Base-by-base conservation (phyloP, 1,140 invertebrate species). In the Dinoponera quadriceps region DNA sequence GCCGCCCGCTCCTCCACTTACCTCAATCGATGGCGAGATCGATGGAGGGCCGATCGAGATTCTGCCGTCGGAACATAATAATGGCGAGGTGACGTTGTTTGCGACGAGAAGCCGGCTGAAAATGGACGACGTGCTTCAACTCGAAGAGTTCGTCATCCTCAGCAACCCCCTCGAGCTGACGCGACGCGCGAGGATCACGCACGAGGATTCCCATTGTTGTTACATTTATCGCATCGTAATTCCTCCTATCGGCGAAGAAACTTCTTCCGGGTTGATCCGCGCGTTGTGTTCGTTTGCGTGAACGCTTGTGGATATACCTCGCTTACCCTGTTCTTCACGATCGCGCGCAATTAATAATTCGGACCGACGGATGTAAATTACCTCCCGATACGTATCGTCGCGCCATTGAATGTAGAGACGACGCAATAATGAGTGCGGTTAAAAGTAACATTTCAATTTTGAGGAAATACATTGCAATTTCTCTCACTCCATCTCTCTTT, bases 11-110 rank as follows among this genome's bases (percentile, higher is more conserved):
- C n/a, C 65, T 78, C 18, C 20, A 68, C 63, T 62, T 78, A 27
- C 65, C 33, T n/a, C n/a, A n/a, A 80, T 69, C 75, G 22, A 69
- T 49, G n/a, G 7, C 14, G 44, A 57, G 51, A 69, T 80, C 75
- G 75, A 69, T 80, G 57, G 57, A 69, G 65, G 65, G n/a, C 54
- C 59, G 75, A 80, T 80, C 75, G 65, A 71, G 75, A 80, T 80
- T 80, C 75, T 33, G 22, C 38, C 33, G 25, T 22, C 33, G 57
- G 65, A 80, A 80, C 69, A 78, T 80, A 80, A 80, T 80, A 80
- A 80, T 63, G 33, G 33, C 18, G 22, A 27, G 51, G 44, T 59
- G 65, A 78, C 75, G 57, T 80, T 80, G 75, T 71, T 71, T 48
- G 33, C 69, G 38, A 57, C 3, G 29, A 80, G n/a, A 71, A 59